Percentiles rank a stretch among this genome's conserved stretches.
Evolutionary conservation across 2,797 vertebrate genomes (phyloP).

Genomic region (Pseudotriccus pelzelni): DNA sequence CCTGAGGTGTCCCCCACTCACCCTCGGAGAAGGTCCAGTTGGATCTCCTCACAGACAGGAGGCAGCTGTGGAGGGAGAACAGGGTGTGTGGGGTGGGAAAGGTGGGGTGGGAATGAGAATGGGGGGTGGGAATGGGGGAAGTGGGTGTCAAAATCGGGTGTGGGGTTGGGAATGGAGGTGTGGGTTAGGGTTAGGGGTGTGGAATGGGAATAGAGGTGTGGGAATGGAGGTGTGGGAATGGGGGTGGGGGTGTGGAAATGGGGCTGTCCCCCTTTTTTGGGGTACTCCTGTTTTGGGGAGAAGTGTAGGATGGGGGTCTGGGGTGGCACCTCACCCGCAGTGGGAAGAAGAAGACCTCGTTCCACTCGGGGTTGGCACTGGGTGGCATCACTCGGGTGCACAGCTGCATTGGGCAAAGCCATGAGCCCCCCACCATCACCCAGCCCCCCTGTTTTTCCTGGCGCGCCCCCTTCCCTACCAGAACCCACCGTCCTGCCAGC

Average conservation of each 20-base stretch:
- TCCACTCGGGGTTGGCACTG: conserved; percentile 62
- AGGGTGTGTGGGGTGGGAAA: accelerated
- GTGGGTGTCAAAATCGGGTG: no score
- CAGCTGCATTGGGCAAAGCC: conserved; percentile 10
- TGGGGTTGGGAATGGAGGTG: no score
- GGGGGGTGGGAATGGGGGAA: no score
- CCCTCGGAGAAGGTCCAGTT: conserved; percentile 61
- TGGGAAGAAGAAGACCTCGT: conserved; percentile 71
- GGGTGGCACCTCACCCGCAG: conserved; percentile 60
- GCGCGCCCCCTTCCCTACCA: no score
- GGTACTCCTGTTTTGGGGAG: background rate
- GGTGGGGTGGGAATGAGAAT: no score
- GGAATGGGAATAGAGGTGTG: background rate
- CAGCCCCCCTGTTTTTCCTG: accelerated
- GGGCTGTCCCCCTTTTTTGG: background rate
- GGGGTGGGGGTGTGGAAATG: no score
- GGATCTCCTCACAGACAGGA: conserved; percentile 68
- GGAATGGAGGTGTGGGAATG: background rate
- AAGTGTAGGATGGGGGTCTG: background rate
- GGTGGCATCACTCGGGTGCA: conserved; percentile 18
- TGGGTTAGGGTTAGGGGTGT: no score
- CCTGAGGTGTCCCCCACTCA: background rate
- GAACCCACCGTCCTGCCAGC: conserved; percentile 35
- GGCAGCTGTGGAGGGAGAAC: conserved; percentile 59
- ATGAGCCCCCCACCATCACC: background rate